Base-by-base conservation (phyloP, 2,797 vertebrate species). In the Pelochelys cantorii region DNA sequence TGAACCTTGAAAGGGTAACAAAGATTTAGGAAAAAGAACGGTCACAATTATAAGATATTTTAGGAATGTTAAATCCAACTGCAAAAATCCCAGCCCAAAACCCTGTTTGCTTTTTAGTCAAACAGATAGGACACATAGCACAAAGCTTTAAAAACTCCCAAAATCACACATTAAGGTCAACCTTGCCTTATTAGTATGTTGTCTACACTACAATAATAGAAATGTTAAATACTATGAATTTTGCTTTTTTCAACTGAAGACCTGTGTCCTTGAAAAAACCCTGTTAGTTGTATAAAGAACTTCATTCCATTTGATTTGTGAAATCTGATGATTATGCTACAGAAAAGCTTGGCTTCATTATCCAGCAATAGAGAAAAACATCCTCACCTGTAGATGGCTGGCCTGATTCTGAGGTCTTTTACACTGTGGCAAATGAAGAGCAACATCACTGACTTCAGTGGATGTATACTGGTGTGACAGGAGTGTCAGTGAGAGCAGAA, bases 181-280 rank as follows among this genome's bases (percentile, higher is more conserved):
- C n/a, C 23, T 92, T 91, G 10, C 17, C 59, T 20, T 81, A 13
- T 20, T 81, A 94, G 55, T 87, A 59, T 87, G 22, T 5, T 91
- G 59, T 23, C 93, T 94, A 53, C 89, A 88, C 87, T 79, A 95
- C 52, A 93, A 55, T 60, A 93, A 88, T 68, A 83, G 23, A 89
- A 81, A 74, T 89, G 14, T 78, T 83, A 93, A 90, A 80, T 71
- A 60, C 2, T 79, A 1, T 85, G 95, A 91, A 91, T 94, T 71
- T 71, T 34, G n/a, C 65, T 87, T 74, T 81, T 74, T n/a, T 94
- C 79, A 56, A 54, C 20, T 0, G 2, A 87, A 81, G 91, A 87
- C 91, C 79, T 68, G 14, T 83, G 79, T 90, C 94, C 89, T 91
- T 95, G 92, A 89, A 95, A 94, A 94, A 94, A 92, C 53, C 59